These are phyloP conservation scores for Drosophila bipectinata DNA, from an alignment of 1,140 invertebrate species.

Conservation along the genomic window DNA sequence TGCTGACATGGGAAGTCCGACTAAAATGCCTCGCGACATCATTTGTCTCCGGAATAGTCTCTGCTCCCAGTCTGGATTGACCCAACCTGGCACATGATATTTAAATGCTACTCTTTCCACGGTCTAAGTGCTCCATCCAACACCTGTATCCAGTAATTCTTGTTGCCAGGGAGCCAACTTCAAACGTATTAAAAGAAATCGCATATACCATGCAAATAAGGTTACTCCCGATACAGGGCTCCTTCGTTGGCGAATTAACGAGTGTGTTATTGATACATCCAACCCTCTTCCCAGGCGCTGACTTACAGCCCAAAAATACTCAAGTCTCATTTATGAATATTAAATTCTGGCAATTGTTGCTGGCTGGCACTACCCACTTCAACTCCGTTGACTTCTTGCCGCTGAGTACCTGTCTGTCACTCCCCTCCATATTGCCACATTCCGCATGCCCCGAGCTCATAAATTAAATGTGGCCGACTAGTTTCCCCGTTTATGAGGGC, in stretches of 20 bases:
- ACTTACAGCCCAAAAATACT: constrained; percentile 10
- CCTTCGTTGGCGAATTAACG: constrained; percentile 73
- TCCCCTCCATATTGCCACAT: constrained; percentile 22
- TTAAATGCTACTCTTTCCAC: constrained; percentile 40
- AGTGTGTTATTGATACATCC: constrained; percentile 65
- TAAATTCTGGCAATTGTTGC: constrained; percentile 63
- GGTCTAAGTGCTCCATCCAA: constrained; percentile 2
- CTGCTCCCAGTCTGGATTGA: not conserved
- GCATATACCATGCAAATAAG: constrained; percentile 64
- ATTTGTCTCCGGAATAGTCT: constrained; percentile 60
- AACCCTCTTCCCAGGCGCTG: not conserved
- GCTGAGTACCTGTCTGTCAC: constrained; percentile 25
- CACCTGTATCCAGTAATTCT: not conserved
- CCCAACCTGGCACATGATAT: constrained; percentile 67
- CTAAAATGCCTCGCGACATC: constrained; percentile 44
- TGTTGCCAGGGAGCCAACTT: constrained; percentile 39
- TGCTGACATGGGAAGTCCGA: constrained; percentile 35
- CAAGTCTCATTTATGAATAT: constrained; percentile 49
- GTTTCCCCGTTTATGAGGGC: constrained; percentile 27
- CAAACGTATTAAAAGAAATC: constrained; percentile 48
- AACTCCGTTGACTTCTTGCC: constrained; percentile 31
- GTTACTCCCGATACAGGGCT: constrained; percentile 44
- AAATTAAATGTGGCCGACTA: constrained; percentile 34
- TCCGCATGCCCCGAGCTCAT: constrained; percentile 20
- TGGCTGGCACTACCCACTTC: constrained; percentile 29